Conservation (phyloP, 1,140 invertebrate genomes). For the Pissodes strobi region DNA sequence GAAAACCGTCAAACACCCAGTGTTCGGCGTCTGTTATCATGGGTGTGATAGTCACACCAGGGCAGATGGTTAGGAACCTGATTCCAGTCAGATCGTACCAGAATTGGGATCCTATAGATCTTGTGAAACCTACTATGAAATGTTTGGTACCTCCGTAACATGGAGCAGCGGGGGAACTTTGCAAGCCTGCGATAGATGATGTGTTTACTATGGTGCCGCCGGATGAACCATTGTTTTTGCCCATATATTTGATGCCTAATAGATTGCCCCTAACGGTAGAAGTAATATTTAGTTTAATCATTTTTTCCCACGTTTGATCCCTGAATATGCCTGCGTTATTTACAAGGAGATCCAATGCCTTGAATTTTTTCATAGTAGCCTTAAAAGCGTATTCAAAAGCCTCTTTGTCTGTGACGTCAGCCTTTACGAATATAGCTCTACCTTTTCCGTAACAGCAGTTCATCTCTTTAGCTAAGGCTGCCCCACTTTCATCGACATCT, state of each 20-base stretch:
- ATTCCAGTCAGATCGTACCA: conserved; percentile 55
- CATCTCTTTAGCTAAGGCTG: conserved; percentile 26
- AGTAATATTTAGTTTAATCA: conserved; percentile 58
- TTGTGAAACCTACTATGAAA: conserved; percentile 59
- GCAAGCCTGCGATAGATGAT: conserved; percentile 56
- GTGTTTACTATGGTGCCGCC: conserved; percentile 58
- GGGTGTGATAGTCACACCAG: conserved; percentile 50
- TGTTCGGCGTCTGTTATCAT: conserved; percentile 48
- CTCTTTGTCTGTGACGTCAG: no score
- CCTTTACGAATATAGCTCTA: conserved; percentile 37
- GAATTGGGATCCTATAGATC: conserved; percentile 48
- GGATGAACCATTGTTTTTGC: conserved; percentile 53
- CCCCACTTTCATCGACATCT: conserved; percentile 17
- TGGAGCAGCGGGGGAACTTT: conserved; percentile 54
- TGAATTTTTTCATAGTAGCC: conserved; percentile 20
- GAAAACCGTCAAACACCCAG: conserved; percentile 33
- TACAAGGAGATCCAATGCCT: conserved; percentile 57
- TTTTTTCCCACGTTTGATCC: conserved; percentile 56
- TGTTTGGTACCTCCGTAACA: conserved; percentile 60
- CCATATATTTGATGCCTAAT: conserved; percentile 58
- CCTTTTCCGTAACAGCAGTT: conserved; percentile 33
- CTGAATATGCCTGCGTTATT: conserved; percentile 59
- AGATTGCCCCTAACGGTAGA: conserved; percentile 50
- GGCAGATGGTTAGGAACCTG: conserved; percentile 55
- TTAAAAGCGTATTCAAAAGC: no score